These are phyloP conservation scores for Ursus arctos DNA, from an alignment of 2,113 vertebrate species.

Conservation along the genomic window DNA sequence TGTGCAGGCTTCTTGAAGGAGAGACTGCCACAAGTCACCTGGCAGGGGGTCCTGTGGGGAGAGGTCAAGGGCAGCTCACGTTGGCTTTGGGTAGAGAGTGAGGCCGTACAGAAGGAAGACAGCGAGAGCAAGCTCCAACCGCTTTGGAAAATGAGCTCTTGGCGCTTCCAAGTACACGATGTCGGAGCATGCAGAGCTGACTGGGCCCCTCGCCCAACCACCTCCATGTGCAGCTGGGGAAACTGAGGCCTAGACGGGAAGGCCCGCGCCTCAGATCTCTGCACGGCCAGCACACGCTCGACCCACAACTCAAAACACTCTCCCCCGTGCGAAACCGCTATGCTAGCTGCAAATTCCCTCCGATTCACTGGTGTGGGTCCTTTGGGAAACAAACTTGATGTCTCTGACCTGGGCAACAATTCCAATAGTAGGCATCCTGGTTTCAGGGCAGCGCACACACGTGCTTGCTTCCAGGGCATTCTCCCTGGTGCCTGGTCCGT, in stretches of 20 bases:
- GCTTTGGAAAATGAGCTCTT: background rate
- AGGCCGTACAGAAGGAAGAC: background rate
- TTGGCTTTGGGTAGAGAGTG: background rate
- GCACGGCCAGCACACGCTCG: accelerated
- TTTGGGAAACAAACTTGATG: background rate
- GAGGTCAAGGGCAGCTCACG: background rate
- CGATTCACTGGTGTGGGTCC: background rate
- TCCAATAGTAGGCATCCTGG: accelerated
- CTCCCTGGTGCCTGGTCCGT: background rate
- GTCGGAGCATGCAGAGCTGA: background rate
- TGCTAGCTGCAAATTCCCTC: background rate
- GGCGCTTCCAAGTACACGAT: background rate
- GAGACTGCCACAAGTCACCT: background rate
- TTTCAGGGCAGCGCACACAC: accelerated
- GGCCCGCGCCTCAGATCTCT: background rate
- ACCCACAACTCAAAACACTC: accelerated
- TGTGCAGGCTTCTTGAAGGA: background rate
- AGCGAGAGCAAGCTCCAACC: background rate
- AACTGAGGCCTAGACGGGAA: background rate
- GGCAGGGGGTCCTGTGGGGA: background rate
- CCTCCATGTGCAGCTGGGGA: background rate
- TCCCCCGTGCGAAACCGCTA: accelerated
- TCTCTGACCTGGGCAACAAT: background rate
- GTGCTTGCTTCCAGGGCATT: accelerated
- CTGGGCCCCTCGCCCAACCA: background rate